Base-by-base conservation (phyloP, 1,140 invertebrate genomes). In the Drosophila nasuta region DNA sequence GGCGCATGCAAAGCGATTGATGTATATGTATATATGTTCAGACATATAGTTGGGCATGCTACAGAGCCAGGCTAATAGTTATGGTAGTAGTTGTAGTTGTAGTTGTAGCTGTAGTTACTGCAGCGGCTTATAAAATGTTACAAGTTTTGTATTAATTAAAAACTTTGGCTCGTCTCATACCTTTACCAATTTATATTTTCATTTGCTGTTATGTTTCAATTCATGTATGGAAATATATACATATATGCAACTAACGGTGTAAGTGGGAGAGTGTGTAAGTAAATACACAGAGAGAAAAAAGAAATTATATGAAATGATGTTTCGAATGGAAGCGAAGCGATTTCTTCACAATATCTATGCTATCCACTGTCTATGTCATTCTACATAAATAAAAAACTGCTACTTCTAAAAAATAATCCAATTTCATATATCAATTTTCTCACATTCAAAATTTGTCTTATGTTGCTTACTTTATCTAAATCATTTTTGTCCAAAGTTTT, bases 81-180 rank as follows among this genome's bases (percentile, higher is more conserved):
- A 87, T 75, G 81, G 66, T 69, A 58, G 72, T 72, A 79, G 86
- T 74, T 33, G 51, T 13, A 35, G 33, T 8, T 64, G 72, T 77
- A 79, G 86, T 71, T 11, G 54, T 35, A 57, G 41, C n/a, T n/a
- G 41, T 13, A n/a, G 41, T 43, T 5, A n/a, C n/a, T 43, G 41
- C 41, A 77, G 74, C 75, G 75, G 81, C 88, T 91, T 91, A 91
- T 91, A 87, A 91, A 91, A 91, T 91, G 89, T 91, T 75, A 85
- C 88, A 91, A 88, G 82, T 91, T 91, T 82, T 91, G 88, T 85
- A 91, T 91, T 91, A 91, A 91, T 91, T 91, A 91, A 91, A 91
- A 91, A 91, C 83, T 91, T 91, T 33, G 59, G 69, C 74, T 67
- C 46, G n/a, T 56, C 48, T 54, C 70, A 60, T 72, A 80, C 73